These are phyloP conservation scores for Gila orcuttii DNA, from an alignment of 2,113 vertebrate species.

Conservation along the genomic window DNA sequence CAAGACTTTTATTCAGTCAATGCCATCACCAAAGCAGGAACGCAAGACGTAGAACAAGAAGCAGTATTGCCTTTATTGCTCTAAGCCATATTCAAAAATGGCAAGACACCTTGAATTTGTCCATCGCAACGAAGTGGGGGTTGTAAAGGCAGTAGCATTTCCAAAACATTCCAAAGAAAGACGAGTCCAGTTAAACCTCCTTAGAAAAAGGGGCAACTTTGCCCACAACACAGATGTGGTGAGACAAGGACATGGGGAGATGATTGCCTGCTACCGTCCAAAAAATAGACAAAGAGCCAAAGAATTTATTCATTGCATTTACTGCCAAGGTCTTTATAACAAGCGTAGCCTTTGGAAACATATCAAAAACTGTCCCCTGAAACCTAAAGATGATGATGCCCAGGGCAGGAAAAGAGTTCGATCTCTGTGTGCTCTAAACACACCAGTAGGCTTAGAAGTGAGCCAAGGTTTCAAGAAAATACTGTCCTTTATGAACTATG, in stretches of 20 bases:
- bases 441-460: constrained; percentile 6
- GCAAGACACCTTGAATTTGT: too few species aligned
- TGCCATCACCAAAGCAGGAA: background rate
- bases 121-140: too few species aligned
- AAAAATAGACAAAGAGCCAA: too few species aligned
- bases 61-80: constrained; percentile 28
- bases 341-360: constrained; percentile 16
- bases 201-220: too few species aligned
- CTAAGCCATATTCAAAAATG: too few species aligned
- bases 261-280: too few species aligned
- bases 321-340: constrained; percentile 19
- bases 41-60: background rate
- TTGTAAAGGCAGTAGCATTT: too few species aligned
- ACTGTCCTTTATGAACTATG: constrained; percentile 12
- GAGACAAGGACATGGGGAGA: background rate
- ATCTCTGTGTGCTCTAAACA: constrained; percentile 19
- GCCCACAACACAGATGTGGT: too few species aligned
- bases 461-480: constrained; percentile 25
- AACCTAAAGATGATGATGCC: background rate
- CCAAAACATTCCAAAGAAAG: too few species aligned
- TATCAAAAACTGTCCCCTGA: constrained; percentile 7
- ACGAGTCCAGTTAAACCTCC: too few species aligned
- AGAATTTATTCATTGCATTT: too few species aligned
- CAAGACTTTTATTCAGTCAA: background rate
- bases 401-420: background rate